Evolutionary conservation across 1,140 invertebrate genomes (phyloP).

Genomic region (Eurytemora carolleeae): DNA sequence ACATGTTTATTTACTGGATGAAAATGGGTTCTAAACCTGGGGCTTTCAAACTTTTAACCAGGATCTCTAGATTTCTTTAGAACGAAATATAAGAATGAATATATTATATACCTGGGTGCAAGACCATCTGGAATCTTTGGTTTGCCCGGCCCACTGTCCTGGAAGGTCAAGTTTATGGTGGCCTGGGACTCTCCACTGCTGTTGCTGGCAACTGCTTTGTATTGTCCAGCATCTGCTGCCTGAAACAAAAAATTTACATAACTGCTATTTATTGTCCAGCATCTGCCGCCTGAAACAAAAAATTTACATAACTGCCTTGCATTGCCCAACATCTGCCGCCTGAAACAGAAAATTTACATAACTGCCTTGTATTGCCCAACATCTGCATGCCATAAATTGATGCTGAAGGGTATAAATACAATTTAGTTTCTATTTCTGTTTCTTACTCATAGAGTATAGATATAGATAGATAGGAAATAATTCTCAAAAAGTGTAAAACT

Average conservation of each 20-base stretch:
- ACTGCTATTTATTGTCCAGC: conserved; percentile 79
- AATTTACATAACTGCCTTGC: conserved; percentile 68
- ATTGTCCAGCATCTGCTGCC: conserved; percentile 69
- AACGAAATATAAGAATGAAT: conserved; percentile 1
- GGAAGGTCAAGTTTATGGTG: conserved; percentile 87
- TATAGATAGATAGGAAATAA: no score
- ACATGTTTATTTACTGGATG: no score
- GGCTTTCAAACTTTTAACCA: no score
- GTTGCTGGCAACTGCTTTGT: conserved; percentile 77
- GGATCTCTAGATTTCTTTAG: neutral
- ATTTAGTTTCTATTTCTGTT: no score
- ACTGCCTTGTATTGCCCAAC: conserved; percentile 79
- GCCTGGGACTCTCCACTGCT: conserved; percentile 72
- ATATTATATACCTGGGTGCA: conserved; percentile 2
- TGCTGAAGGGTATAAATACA: no score
- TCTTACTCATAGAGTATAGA: no score
- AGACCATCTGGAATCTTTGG: conserved; percentile 14
- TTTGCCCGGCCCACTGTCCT: conserved; percentile 35
- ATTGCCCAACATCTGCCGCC: conserved; percentile 69
- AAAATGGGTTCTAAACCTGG: no score
- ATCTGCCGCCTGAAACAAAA: conserved; percentile 46
- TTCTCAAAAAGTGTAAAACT: no score
- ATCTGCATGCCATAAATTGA: no score
- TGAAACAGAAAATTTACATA: no score
- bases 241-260: no score